These are phyloP conservation scores for Oscheius myriophilus DNA, from an alignment of 2,888 invertebrate species.

Conservation along the genomic window DNA sequence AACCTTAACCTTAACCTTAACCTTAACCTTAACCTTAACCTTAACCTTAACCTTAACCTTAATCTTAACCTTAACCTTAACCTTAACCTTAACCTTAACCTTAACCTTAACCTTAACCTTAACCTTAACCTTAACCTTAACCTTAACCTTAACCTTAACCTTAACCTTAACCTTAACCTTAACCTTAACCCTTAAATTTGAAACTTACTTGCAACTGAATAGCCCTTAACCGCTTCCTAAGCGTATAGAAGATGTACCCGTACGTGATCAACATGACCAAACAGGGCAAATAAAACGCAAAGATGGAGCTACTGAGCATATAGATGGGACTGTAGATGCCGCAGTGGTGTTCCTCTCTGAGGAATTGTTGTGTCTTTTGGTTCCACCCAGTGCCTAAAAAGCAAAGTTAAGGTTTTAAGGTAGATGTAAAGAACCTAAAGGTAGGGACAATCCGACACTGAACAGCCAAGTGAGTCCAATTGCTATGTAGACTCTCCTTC, in stretches of 20 bases:
- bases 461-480: slow-evolving; percentile 69
- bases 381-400: slow-evolving; percentile 63
- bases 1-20: no score
- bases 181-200: no score
- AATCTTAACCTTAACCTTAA: no score
- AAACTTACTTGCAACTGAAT: slow-evolving; percentile 67
- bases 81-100: no score
- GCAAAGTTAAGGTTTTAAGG: neutral
- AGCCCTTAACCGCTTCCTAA: slow-evolving; percentile 70
- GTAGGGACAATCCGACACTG: slow-evolving; percentile 65
- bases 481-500: slow-evolving; percentile 65
- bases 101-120: no score
- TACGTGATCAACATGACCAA: slow-evolving; percentile 74
- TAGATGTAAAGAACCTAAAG: slow-evolving; percentile 55
- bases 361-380: slow-evolving; percentile 54
- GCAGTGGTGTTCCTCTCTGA: slow-evolving; percentile 66
- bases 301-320: slow-evolving; percentile 69
- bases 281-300: slow-evolving; percentile 74
- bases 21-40: no score
- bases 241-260: slow-evolving; percentile 70
- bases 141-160: no score
- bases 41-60: no score
- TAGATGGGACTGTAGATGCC: slow-evolving; percentile 68
- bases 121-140: no score
- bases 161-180: no score